These are phyloP conservation scores for Ceratosolen fusciceps DNA, from an alignment of 1,140 invertebrate genomes.

Conservation along the genomic window DNA sequence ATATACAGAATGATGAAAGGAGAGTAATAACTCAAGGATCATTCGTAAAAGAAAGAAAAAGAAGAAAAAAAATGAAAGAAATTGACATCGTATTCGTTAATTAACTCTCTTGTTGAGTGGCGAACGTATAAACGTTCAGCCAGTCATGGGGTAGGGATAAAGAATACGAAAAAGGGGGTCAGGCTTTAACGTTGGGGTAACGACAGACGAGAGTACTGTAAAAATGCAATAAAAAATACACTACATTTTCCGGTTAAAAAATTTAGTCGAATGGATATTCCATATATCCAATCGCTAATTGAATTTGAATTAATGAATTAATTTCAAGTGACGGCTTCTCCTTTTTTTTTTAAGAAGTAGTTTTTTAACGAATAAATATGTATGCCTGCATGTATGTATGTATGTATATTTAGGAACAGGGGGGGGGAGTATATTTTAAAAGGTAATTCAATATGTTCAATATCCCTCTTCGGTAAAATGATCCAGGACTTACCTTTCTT, in stretches of 20 bases:
- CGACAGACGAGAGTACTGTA: neutral
- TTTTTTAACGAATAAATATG: no score
- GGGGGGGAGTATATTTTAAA: no score
- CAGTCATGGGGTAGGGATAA: neutral
- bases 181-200: neutral
- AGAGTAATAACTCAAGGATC: conserved; percentile 20
- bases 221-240: neutral
- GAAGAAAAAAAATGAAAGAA: no score
- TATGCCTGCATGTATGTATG: no score
- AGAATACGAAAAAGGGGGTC: neutral
- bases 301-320: no score
- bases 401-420: no score
- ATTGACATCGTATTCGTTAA: conserved; percentile 27
- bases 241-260: neutral
- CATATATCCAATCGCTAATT: no score
- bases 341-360: no score
- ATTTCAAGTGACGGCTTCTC: no score
- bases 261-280: neutral
- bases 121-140: neutral
- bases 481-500: conserved; percentile 84
- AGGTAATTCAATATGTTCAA: no score
- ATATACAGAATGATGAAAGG: neutral
- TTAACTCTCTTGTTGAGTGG: conserved; percentile 24
- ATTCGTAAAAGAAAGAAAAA: conserved; percentile 5
- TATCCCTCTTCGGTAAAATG: no score